Evolutionary conservation across 2,797 vertebrate genomes (phyloP), one percentile per base, ranked within the genome.

Genomic region (Oreortyx pictus): DNA sequence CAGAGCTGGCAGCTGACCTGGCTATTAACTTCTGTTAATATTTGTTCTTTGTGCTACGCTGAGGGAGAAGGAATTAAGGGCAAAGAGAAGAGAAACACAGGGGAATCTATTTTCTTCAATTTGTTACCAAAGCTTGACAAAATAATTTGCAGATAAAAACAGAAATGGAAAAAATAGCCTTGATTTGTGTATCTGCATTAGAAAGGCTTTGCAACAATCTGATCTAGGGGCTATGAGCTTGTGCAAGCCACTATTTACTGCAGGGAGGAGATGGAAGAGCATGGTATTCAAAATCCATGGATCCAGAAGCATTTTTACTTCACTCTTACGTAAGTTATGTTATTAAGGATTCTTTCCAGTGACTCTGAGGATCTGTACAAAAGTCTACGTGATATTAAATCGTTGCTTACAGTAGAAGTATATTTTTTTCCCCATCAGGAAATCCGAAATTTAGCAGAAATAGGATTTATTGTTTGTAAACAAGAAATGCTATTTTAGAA

Each of bases 21-120:
- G n/a, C 41, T 56, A 64, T 72, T 88, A 78, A 64, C 56, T n/a
- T 90, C 41, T 54, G 50, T 75, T 86, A 82, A 82, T 88, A 88
- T 82, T 88, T 89, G 50, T 37, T 87, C 75, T 88, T 72, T 2
- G 0, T 39, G 11, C 13, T 74, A 1, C 59, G 29, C 54, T 66
- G 12, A 41, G 35, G 29, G 67, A 79, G 44, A 25, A 81, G 31
- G 24, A 59, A 64, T 43, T 56, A 72, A 68, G 60, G 43, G 14
- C 49, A 41, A 0, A 52, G 39, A 56, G 54, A 71, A 35, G 29
- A 91, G 49, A 43, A 64, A 41, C 16, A 61, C 1, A 11, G 25
- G 31, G 4, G 25, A 71, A 50, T 39, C 50, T 31, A 5, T 33
- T 76, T 43, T 83, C 74, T 66, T 54, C 23, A 37, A 8, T 46